Evolutionary conservation across 2,797 vertebrate genomes (phyloP), one percentile per base, ranked within the genome.

Genomic region (Aphelocoma californica): DNA sequence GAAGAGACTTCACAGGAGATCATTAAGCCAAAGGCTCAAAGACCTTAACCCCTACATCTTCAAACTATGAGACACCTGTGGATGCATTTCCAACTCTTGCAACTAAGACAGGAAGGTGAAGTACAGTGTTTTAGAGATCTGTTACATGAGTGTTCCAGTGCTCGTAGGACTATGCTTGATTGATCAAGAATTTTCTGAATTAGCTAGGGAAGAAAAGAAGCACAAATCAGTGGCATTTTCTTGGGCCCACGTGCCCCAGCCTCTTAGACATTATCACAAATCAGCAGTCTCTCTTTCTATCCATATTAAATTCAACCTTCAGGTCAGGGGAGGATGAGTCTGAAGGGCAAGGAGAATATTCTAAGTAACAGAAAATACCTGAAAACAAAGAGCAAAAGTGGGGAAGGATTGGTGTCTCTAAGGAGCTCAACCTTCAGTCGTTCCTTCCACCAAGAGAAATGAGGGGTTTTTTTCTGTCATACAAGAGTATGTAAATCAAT

Each of bases 401-500:
- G 20, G n/a, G 14, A 62, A 47, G 34, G 11, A 20, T 20, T 50
- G 6, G 2, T 8, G 3, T 86, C 40, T 9, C 60, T 78, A 40
- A 70, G 65, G 51, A 79, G 44, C 38, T 83, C 58, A 78, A 70
- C 50, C 64, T 93, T 42, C 34, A 95, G 54, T 86, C 64, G 44
- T 73, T 94, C 62, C 73, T 88, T 89, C 57, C 93, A 93, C 51
- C 51, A 82, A 88, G 56, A 90, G 79, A 97, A 95, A 94, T 66
- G 14, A 93, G 51, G 84, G 62, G 64, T 32, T 94, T 94, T 87
- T 92, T 91, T 96, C 85, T 23, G 58, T 94, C 95, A 92, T 5
- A 32, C 65, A 47, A 67, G 44, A 44, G 60, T 95, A 97, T 88
- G 80, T 88, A 95, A 95, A 97, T 96, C 71, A 88, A 89, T 87